Evolutionary conservation across 2,888 invertebrate species (phyloP), one percentile per base, ranked within the genome.

Genomic region (Slavum lentiscoides): DNA sequence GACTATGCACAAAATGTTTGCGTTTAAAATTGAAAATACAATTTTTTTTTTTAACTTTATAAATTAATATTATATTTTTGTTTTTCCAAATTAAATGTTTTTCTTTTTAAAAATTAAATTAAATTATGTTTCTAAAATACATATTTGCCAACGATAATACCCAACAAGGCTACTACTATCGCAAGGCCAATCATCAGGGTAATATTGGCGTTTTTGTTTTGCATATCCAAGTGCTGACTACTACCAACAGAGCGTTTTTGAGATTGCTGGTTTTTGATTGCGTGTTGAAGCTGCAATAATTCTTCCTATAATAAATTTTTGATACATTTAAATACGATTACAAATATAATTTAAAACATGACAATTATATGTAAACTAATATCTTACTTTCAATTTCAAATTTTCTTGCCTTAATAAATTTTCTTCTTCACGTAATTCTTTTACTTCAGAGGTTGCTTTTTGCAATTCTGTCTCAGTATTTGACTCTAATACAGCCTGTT

Each of bases 391-490:
- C 86, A 96, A 89, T 87, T 91, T 91, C 85, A 94, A 88, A 89
- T 94, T 94, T 88, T 96, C 96, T 88, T 93, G 92, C 88, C 93
- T 90, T 87, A 96, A 88, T 86, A 90, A 89, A 87, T 91, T 92
- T 86, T 93, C 92, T 85, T 93, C 92, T 87, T 93, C 93, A 86
- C 92, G 90, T 86, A 95, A 89, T 87, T 90, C 90, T 86, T 90
- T 91, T 74, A 94, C 90, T 89, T 95, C 94, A 85, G 90, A 89
- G 83, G 91, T 89, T 81, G 92, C 91, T 86, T 91, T 91, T 86
- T 91, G 90, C 85, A 92, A 87, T 85, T 91, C 90, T 66, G 88
- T 87, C 84, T 89, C 90, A 84, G 84, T 83, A 82, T 83, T 83
- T 83, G 85, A 83, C 74, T 80, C 80, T 58, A 43, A 30, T 64